A percentile compares a stretch with the other conserved stretches of the same genome.
These are phyloP conservation scores for Auanema freiburgensis DNA, from an alignment of 2,888 invertebrate genomes.

Conservation along the genomic window DNA sequence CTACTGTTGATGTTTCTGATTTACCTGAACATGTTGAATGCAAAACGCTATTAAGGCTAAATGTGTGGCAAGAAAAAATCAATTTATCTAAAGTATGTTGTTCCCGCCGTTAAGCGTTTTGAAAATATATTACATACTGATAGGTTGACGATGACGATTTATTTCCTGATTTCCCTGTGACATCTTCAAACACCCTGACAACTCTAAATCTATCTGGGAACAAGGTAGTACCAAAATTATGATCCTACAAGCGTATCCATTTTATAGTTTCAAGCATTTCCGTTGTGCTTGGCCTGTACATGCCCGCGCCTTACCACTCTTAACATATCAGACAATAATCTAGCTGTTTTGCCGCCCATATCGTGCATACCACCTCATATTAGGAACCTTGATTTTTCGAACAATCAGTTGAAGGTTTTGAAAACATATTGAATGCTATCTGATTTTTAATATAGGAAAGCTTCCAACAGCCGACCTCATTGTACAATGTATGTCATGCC, in stretches of 20 bases:
- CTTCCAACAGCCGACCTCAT: slow-evolving; percentile 24
- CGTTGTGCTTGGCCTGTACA: slow-evolving; percentile 84
- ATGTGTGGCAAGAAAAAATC: slow-evolving; percentile 39
- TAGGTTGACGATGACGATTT: slow-evolving; percentile 65
- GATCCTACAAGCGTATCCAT: not conserved
- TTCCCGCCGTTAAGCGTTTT: not conserved
- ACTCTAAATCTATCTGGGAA: slow-evolving; percentile 86
- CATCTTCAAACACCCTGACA: slow-evolving; percentile 69
- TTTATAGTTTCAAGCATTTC: slow-evolving; percentile 79
- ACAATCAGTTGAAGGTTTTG: slow-evolving; percentile 76
- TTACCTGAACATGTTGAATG: slow-evolving; percentile 15
- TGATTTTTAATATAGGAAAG: slow-evolving; percentile 19
- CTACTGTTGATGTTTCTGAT: slow-evolving; percentile 12
- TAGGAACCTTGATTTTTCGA: slow-evolving; percentile 79
- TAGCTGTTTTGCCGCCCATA: slow-evolving; percentile 68
- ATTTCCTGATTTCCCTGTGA: slow-evolving; percentile 51
- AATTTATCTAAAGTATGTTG: slow-evolving; percentile 37
- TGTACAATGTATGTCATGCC: slow-evolving; percentile 38
- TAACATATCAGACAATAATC: slow-evolving; percentile 83
- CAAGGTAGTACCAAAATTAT: slow-evolving; percentile 71
- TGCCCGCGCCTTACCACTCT: slow-evolving; percentile 83
- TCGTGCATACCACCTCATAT: slow-evolving; percentile 43
- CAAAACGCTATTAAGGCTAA: slow-evolving; percentile 30
- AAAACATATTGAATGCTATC: slow-evolving; percentile 64
- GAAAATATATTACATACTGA: not conserved